Evolutionary conservation across 2,888 invertebrate species (phyloP).

Genomic region (Dryomyza anilis): DNA sequence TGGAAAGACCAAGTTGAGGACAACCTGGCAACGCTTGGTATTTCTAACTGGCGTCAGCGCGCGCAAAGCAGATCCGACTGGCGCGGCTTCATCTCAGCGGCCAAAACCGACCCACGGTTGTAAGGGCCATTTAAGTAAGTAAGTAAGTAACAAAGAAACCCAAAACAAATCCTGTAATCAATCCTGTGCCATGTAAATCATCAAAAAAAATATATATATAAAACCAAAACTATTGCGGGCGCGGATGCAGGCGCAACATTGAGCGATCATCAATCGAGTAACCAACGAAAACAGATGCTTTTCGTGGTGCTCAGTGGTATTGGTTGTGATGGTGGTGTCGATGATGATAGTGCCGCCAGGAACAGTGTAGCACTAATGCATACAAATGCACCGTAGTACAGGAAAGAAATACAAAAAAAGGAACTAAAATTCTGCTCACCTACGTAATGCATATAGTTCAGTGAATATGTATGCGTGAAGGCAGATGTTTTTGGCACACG

Average conservation of each 20-base stretch:
- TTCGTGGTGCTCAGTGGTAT: slow-evolving; percentile 23
- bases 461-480: slow-evolving; percentile 11
- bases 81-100: no score
- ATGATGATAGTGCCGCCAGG: not conserved
- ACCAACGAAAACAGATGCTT: slow-evolving; percentile 32
- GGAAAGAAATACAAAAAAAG: no score
- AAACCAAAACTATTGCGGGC: not conserved
- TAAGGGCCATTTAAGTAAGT: no score
- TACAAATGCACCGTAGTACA: no score
- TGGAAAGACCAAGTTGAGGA: no score
- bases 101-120: no score
- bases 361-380: no score
- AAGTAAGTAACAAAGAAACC: no score
- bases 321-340: slow-evolving; percentile 3
- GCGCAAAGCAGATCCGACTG: no score
- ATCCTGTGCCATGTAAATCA: slow-evolving; percentile 21
- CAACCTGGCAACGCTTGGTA: no score
- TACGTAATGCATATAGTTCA: slow-evolving; percentile 9
- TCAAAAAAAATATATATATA: slow-evolving; percentile 22
- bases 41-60: no score
- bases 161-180: not conserved
- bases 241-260: slow-evolving; percentile 26
- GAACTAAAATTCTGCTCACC: no score
- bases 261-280: slow-evolving; percentile 20
- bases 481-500: slow-evolving; percentile 42